A percentile compares a stretch with the other conserved stretches of the same genome.
phyloP scores from a whole-genome alignment of 2,797 vertebrate species.

The Falco novaeseelandiae region DNA sequence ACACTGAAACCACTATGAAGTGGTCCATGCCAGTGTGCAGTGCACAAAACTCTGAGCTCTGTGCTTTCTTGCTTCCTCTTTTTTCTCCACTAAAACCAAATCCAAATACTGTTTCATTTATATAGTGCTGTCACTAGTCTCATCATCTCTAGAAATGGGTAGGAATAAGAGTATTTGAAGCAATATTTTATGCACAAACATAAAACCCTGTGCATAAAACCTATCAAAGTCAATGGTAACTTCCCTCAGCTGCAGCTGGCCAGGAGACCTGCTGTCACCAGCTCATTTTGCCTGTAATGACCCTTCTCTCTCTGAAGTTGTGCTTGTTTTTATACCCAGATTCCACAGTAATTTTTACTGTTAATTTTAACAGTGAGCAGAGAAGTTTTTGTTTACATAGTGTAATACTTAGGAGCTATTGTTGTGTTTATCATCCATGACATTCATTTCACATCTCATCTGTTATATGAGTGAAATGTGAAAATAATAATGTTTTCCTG shows the following conservation, averaged over 20 bases:
- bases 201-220: too few relatives aligned
- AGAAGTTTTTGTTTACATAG: constrained; percentile 55
- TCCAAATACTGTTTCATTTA: not conserved
- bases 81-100: not conserved
- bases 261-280: not conserved
- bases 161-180: not conserved
- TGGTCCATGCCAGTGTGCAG: not conserved
- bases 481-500: constrained; percentile 51
- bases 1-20: not conserved
- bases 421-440: constrained; percentile 43
- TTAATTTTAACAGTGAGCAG: constrained; percentile 47
- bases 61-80: not conserved
- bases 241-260: not conserved
- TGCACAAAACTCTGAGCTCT: not conserved
- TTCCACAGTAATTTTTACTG: constrained; percentile 49
- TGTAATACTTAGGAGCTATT: constrained; percentile 32
- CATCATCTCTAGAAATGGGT: not conserved
- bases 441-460: constrained; percentile 63
- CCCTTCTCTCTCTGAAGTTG: not conserved
- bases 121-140: not conserved
- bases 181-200: not conserved
- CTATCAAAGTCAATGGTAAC: not conserved
- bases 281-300: constrained; percentile 1
- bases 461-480: constrained; percentile 45
- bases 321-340: not conserved